phyloP scores from a whole-genome alignment of 2,888 invertebrate species.

The Crossocerus cetratus region DNA sequence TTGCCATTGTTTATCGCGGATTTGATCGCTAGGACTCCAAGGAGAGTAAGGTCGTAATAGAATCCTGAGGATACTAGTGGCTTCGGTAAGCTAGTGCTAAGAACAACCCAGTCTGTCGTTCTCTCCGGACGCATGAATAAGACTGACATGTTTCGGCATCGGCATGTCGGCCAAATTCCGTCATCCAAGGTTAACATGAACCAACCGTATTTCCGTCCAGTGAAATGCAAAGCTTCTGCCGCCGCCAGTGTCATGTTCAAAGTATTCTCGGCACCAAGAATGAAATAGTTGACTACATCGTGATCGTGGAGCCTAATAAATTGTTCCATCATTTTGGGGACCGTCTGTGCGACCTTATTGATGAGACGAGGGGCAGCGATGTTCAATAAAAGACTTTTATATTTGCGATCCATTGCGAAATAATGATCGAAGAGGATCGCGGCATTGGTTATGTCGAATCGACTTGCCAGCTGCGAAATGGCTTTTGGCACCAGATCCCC shows the following conservation, averaged over 20 bases:
- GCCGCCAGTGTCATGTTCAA: slow-evolving; percentile 84
- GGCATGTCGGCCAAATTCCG: slow-evolving; percentile 84
- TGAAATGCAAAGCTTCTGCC: slow-evolving; percentile 86
- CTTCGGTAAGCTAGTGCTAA: slow-evolving; percentile 41
- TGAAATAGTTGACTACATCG: slow-evolving; percentile 93
- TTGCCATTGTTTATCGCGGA: slow-evolving; percentile 79
- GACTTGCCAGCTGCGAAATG: slow-evolving; percentile 87
- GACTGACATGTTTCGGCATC: slow-evolving; percentile 87
- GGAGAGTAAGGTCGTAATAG: slow-evolving; percentile 86
- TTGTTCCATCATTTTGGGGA: slow-evolving; percentile 82
- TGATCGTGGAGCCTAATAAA: slow-evolving; percentile 86
- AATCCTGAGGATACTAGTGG: slow-evolving; percentile 80
- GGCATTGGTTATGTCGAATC: slow-evolving; percentile 93
- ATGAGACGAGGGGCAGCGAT: slow-evolving; percentile 94
- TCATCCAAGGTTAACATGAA: slow-evolving; percentile 88
- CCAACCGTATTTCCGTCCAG: slow-evolving; percentile 92
- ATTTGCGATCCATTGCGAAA: slow-evolving; percentile 96
- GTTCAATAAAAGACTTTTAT: slow-evolving; percentile 92
- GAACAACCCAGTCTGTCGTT: neutral
- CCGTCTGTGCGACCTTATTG: slow-evolving; percentile 80
- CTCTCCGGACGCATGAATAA: slow-evolving; percentile 85
- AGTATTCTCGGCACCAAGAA: slow-evolving; percentile 86
- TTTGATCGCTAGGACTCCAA: slow-evolving; percentile 70
- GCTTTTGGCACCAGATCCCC: slow-evolving; percentile 91
- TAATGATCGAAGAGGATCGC: slow-evolving; percentile 93